Base-by-base conservation (phyloP, 2,113 vertebrate species). In the Saguinus midas region DNA sequence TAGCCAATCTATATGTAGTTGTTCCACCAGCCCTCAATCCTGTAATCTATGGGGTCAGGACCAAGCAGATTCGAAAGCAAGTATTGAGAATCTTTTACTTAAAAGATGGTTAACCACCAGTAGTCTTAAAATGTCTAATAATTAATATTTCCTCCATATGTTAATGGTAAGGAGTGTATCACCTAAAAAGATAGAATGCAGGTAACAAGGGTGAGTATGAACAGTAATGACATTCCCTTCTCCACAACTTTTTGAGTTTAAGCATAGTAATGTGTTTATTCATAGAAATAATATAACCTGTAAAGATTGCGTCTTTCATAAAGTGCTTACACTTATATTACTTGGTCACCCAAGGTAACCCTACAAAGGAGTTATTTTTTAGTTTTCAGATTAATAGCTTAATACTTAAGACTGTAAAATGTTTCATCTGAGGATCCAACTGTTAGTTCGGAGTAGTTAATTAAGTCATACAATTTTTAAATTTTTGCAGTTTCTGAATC, bases 1-100 rank as follows among this genome's bases (percentile, higher is more conserved):
- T 98, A 13, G 97, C 97, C 68, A 97, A 97, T 23, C 72, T 97
- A n/a, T 97, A 97, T 37, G 91, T 97, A 20, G 75, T 96, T 83
- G 43, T 97, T 45, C 97, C 97, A 43, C 95, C 97, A 43, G 91
- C 97, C 37, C 89, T 97, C 23, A 98, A 97, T 58, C 97, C 98
- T 58, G 75, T 98, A 35, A 97, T 98, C 75, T 98, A 98, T 64
- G 97, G 96, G 4, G 73, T 98, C 20, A 97, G 75, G n/a, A 97
- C 97, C 23, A 93, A 78, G 14, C 72, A 79, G 72, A 93, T 93
- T 79, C 66, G n/a, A 55, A 73, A 79, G 21, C 3, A n/a, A 45
- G 78, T 43, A 40, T 14, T 95, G 80, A 90, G 32, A 11, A 90
- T 80, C 37, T 90, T 96, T 57, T 76, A 52, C 57, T 85, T 23